Base-by-base conservation (phyloP, 1,140 invertebrate species). In the Drosophila serrata region DNA sequence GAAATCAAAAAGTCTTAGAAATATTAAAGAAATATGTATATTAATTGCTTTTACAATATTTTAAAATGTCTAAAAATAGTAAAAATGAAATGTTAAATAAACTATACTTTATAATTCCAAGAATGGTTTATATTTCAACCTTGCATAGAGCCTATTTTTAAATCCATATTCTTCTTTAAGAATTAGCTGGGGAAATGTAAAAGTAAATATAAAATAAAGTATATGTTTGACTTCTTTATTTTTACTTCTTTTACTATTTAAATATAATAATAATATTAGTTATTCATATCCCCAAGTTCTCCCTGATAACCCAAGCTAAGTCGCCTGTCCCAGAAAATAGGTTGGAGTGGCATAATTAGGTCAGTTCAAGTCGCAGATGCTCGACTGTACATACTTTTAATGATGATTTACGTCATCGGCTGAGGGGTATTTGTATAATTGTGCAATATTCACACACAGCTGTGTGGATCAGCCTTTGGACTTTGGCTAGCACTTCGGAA, bases 401-500 rank as follows among this genome's bases (percentile, higher is more conserved):
- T 55, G 24, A 27, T 15, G 45, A 75, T 75, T 75, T 75, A 75
- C 73, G 73, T 75, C 73, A 75, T 75, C 22, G 27, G 24, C 19
- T 39, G 45, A 49, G 19, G 51, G 37, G 42, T 72, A 70, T 59
- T 19, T 57, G 35, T 72, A 40, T 29, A 60, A 43, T 58, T 77
- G 51, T 72, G 69, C 69, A 74, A 64, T 75, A 56, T 57, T 57
- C 43, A 29, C 40, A 29, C 40, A 75, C 37, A 40, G n/a, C 45
- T 59, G 43, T 45, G n/a, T n/a, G 43, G 46, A 45, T 67, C 37
- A 63, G 51, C n/a, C 82, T 82, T 87, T 87, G 82, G 62, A 86
- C 82, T 86, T 88, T 76, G 75, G 8, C n/a, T n/a, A 55, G 46
- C 46, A 61, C 46, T 58, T 61, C 31, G 72, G 59, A 70, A 75